phyloP scores from a whole-genome alignment of 2,113 vertebrate genomes.

The Hemiprocne comata region DNA sequence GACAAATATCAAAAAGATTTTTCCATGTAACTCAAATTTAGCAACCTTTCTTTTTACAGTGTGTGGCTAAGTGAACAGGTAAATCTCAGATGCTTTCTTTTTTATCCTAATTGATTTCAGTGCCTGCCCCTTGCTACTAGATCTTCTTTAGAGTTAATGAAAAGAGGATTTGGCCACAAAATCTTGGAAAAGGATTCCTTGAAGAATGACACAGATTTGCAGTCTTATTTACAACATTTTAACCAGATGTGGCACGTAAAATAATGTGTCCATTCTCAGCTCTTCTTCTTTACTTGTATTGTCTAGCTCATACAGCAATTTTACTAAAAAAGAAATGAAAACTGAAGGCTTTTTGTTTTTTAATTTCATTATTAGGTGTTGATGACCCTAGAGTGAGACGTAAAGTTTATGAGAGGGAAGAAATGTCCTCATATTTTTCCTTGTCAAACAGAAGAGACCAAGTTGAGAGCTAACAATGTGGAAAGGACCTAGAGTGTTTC shows the following conservation, averaged over 20 bases:
- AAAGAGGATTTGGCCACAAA: not conserved
- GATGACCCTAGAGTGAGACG: not conserved
- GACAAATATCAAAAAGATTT: not conserved
- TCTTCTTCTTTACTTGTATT: not conserved
- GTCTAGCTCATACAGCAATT: not conserved
- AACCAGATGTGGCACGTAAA: not conserved
- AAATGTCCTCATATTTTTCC: not conserved
- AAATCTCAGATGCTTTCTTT: not conserved
- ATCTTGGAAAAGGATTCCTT: not conserved
- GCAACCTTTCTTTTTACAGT: not conserved
- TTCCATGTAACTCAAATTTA: not conserved
- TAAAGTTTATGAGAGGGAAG: not conserved
- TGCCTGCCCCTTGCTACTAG: not conserved
- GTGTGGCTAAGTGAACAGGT: not conserved
- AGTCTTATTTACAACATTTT: not conserved
- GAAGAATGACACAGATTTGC: not conserved
- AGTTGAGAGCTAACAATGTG: not conserved
- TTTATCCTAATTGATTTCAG: not conserved
- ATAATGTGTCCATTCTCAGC: not conserved
- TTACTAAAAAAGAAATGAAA: not conserved
- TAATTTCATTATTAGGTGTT: not conserved
- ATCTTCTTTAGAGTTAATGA: not conserved
- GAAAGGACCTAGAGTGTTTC: not conserved
- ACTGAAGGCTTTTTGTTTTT: not conserved
- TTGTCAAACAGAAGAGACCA: not conserved